Percentiles rank a stretch among this genome's conserved stretches.
phyloP scores from a whole-genome alignment of 2,888 invertebrate species.

The Mesorhabditis spiculigera region DNA sequence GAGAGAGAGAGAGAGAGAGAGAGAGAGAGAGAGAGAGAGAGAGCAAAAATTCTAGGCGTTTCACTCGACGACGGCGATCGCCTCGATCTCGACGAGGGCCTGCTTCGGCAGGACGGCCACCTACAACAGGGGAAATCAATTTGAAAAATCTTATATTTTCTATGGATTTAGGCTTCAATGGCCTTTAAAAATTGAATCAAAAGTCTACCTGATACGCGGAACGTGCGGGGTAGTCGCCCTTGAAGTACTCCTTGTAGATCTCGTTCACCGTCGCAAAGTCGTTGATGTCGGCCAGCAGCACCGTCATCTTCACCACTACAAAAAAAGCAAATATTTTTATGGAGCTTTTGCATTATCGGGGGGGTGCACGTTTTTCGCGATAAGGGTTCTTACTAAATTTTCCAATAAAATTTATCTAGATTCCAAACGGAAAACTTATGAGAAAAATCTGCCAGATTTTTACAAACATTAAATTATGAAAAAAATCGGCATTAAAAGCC shows the following conservation, averaged over 20 bases:
- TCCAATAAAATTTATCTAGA: not conserved
- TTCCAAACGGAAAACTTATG: too few relatives aligned
- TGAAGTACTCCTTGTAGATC: conserved; percentile 74
- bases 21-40: not conserved
- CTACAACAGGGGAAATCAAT: conserved; percentile 11
- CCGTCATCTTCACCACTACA: conserved; percentile 77
- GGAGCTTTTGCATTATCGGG: too few relatives aligned
- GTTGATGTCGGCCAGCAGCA: conserved; percentile 76
- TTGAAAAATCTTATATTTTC: not conserved
- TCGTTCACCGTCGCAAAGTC: conserved; percentile 79
- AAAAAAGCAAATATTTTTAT: too few relatives aligned
- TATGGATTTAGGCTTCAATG: conserved; percentile 58
- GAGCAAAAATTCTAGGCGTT: conserved; percentile 32
- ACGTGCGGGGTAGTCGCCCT: conserved; percentile 71
- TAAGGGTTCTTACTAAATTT: not conserved
- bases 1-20: conserved; percentile 5
- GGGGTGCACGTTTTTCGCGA: not conserved
- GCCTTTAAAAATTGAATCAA: conserved; percentile 65
- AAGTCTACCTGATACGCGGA: conserved; percentile 77
- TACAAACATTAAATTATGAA: too few relatives aligned
- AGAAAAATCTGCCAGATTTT: too few relatives aligned
- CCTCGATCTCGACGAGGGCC: conserved; percentile 69
- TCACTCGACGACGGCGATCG: conserved; percentile 67
- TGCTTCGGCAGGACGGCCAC: conserved; percentile 52
- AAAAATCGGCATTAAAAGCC: too few relatives aligned